Evolutionary conservation across 2,113 vertebrate species (phyloP).

Genomic region (Cebidichthys violaceus): DNA sequence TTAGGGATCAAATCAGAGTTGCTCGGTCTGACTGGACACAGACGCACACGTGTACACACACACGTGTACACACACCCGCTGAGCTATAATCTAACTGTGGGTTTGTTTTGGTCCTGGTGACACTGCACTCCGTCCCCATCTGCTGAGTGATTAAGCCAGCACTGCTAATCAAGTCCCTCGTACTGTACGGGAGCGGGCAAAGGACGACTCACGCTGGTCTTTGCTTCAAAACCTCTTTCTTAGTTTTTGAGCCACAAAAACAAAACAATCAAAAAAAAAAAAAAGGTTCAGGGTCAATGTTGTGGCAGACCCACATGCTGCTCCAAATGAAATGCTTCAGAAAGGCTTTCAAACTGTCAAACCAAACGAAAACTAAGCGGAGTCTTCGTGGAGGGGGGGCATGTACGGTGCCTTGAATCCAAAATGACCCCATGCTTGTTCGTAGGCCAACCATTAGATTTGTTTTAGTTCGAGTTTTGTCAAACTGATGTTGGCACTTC

Average conservation of each 20-base stretch:
- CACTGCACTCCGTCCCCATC: conserved; percentile 68
- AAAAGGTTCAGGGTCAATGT: neutral
- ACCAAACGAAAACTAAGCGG: neutral
- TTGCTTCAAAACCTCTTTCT: neutral
- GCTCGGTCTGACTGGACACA: conserved; percentile 27
- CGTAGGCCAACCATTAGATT: neutral
- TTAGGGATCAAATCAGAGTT: conserved; percentile 39
- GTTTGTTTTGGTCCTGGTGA: conserved; percentile 71
- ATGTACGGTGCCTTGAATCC: neutral
- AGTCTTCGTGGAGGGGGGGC: too few relatives aligned
- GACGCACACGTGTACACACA: neutral
- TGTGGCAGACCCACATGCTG: neutral
- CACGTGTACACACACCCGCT: neutral
- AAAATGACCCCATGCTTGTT: neutral
- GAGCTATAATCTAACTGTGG: conserved; percentile 58
- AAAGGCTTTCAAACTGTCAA: conserved; percentile 14
- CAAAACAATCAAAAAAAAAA: too few relatives aligned
- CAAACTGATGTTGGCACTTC: neutral
- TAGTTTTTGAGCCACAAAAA: neutral
- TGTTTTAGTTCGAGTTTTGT: neutral
- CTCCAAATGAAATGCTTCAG: neutral
- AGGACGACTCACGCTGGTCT: neutral
- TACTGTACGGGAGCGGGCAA: too few relatives aligned
- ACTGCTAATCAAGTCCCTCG: conserved; percentile 68
- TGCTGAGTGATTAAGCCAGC: conserved; percentile 72